Conservation (phyloP, 2,888 invertebrate genomes). For the Urechis unicinctus region DNA sequence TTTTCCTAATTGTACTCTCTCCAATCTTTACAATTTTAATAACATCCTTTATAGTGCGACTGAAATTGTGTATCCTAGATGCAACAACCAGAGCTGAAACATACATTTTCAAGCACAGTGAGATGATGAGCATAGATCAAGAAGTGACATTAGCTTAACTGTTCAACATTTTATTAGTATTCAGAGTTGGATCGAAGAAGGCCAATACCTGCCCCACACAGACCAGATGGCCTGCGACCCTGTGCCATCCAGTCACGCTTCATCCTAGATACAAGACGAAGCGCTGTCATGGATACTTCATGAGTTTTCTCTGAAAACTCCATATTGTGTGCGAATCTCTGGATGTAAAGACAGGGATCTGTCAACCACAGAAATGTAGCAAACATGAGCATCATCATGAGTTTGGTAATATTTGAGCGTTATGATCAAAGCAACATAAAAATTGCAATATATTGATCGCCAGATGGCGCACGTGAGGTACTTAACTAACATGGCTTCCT, state of each 20-base stretch:
- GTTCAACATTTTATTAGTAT: too few species aligned
- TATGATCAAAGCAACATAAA: too few species aligned
- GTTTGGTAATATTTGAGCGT: too few species aligned
- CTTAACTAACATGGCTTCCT: too few species aligned
- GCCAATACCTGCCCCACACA: slow-evolving; percentile 97
- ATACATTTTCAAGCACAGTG: background rate
- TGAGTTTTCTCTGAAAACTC: slow-evolving; percentile 88
- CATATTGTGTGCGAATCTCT: slow-evolving; percentile 87
- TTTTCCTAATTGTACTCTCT: slow-evolving; percentile 83
- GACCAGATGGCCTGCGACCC: slow-evolving; percentile 89
- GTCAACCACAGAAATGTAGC: background rate
- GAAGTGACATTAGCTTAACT: background rate
- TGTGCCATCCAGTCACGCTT: slow-evolving; percentile 96
- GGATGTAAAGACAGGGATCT: slow-evolving; percentile 84
- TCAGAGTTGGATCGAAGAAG: too few species aligned
- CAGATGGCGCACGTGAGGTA: too few species aligned
- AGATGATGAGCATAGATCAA: background rate
- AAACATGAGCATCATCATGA: too few species aligned
- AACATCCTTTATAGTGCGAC: slow-evolving; percentile 76
- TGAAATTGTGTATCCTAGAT: slow-evolving; percentile 85
- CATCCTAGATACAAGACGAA: slow-evolving; percentile 92
- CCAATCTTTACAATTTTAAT: slow-evolving; percentile 93
- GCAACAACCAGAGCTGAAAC: slow-evolving; percentile 82
- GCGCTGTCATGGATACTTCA: slow-evolving; percentile 88
- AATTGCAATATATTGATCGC: too few species aligned